Base-by-base conservation (phyloP, 2,888 invertebrate species). In the Plemyria rubiginata region DNA sequence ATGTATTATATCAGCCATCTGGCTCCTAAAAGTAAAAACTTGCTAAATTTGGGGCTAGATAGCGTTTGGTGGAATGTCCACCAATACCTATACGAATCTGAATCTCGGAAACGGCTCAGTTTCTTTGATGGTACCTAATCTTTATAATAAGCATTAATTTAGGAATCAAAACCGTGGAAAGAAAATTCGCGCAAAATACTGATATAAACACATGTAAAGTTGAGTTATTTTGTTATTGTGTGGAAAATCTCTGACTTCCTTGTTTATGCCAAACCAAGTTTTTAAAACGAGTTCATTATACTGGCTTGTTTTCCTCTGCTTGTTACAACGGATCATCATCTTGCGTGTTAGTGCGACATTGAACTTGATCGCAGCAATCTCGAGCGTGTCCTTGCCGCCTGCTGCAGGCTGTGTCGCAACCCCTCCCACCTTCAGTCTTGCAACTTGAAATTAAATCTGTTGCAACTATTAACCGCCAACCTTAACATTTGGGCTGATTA, bases 341-440 rank as follows among this genome's bases (percentile, higher is more conserved):
- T 13, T 46, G 16, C 45, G 41, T 49, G 38, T 15, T 41, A 15
- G 36, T 38, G 11, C 36, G 36, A 11, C 54, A 53, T 63, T 63
- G 54, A 63, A 63, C 63, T 63, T 63, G 59, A 46, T 55, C 51
- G 54, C 54, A 9, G 43, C 43, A 8, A 16, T 41, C 32, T 32
- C 8, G 3, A n/a, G 4, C 6, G 41, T 22, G 22, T 3, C 22
- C 43, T 15, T 16, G 15, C 43, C 43, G 15, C 16, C 9, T 16
- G 16, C 11, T 43, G 8, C 45, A 50, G 53, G 50, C 32, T 38
- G 28, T 38, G 62, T 54, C 43, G 54, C 54, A 59, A 58, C 41
- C 5, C 12, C 48, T 40, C 52, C 32, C 16, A 38, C 8, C 48
- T 8, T 29, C 29, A 48, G n/a, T 50, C 51, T 58, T 48, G 57